These are phyloP conservation scores for Cosmopolites sordidus DNA, from an alignment of 2,888 invertebrate genomes.

Conservation along the genomic window DNA sequence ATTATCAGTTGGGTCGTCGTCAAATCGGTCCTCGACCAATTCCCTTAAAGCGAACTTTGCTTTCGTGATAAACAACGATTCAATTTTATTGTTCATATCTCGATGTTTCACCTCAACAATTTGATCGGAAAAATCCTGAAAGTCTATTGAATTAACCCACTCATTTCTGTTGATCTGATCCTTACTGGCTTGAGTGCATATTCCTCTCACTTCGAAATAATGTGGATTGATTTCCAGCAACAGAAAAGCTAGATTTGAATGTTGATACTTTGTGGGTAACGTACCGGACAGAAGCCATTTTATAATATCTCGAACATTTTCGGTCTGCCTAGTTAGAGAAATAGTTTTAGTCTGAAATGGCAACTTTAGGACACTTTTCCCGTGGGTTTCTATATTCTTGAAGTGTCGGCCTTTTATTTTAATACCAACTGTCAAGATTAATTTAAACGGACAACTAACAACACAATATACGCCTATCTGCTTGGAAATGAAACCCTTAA, in stretches of 20 bases:
- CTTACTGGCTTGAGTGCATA: conserved; percentile 37
- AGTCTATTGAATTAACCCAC: neutral
- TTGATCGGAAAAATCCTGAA: conserved; percentile 5
- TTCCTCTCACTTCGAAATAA: conserved; percentile 43
- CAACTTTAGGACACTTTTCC: conserved; percentile 21
- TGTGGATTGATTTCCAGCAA: conserved; percentile 33
- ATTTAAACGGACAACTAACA: conserved; percentile 27
- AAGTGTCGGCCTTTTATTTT: conserved; percentile 32
- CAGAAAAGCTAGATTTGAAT: conserved; percentile 38
- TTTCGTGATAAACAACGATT: conserved; percentile 36
- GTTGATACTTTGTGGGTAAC: conserved; percentile 33
- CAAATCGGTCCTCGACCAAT: conserved; percentile 22
- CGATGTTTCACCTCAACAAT: conserved; percentile 30
- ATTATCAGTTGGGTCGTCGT: conserved; percentile 21
- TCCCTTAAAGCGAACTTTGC: conserved; percentile 31
- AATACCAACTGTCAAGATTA: conserved; percentile 31
- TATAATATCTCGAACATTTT: conserved; percentile 35
- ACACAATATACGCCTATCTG: conserved; percentile 37
- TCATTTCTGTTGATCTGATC: neutral
- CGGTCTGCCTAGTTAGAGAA: conserved; percentile 11
- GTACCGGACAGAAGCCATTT: conserved; percentile 38
- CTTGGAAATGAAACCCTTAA: conserved; percentile 30
- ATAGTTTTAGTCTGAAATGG: conserved; percentile 10
- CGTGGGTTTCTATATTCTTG: conserved; percentile 31
- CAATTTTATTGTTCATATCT: conserved; percentile 27